Base-by-base conservation (phyloP, 2,888 invertebrate genomes). In the Phragmatobia fuliginosa region DNA sequence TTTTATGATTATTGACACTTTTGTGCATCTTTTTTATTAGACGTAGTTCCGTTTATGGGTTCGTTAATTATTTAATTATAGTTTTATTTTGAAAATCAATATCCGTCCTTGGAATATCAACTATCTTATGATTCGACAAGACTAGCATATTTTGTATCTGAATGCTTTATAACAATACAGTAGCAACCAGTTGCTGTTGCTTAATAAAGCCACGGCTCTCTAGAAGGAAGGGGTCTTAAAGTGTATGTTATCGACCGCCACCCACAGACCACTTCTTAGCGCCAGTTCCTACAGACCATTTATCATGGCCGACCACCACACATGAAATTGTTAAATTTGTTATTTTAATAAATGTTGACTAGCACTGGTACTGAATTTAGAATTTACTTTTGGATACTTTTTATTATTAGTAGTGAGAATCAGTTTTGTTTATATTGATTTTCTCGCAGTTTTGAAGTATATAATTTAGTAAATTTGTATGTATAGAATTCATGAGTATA, bases 161-260 rank as follows among this genome's bases (percentile, higher is more conserved):
- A n/a, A 49, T 45, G n/a, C 49, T 56, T 56, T 1, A 56, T 56
- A 56, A 28, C 56, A 56, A 56, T 45, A 49, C 49, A 28, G 14
- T 21, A 59, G 68, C 69, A 69, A 66, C n/a, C 59, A n/a, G 36
- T 70, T 28, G 21, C 49, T 61, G 18, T 75, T 76, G 28, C 3
- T 61, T 33, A 21, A 70, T 76, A 61, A 69, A 2, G 6, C 28
- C n/a, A 62, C 58, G 32, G 65, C 70, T 68, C 72, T 68, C 72
- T 61, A 71, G 76, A 85, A 85, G 77, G 77, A 76, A 73, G 78
- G 73, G 85, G 85, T 85, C 91, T 91, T 90, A 90, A 90, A 91
- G 92, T 89, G 90, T 91, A 88, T 87, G 85, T 79, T 91, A 94
- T 93, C 91, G 93, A 94, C 90, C 92, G 85, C 83, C 86, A 80